Evolutionary conservation across 2,888 invertebrate genomes (phyloP), one percentile per base, ranked within the genome.

Genomic region (Noctuana brunneofusca): DNA sequence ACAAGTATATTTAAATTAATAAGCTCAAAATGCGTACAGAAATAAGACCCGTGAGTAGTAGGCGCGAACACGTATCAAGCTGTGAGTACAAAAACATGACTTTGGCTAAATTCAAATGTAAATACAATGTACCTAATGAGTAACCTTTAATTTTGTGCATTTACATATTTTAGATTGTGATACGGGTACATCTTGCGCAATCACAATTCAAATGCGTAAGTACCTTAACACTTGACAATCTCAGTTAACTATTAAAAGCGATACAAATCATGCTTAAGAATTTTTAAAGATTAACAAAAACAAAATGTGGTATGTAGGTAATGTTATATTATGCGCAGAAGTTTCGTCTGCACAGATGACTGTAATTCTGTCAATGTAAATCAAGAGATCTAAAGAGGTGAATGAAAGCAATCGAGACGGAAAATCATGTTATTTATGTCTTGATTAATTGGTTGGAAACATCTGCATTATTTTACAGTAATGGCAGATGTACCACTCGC

Each of bases 201-300:
- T 90, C 84, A 90, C 90, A 68, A 89, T 90, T 79, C 88, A 89
- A 79, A 89, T 91, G 89, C 81, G 91, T 91, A 88, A 91, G 90
- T 91, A 89, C 63, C 46, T 38, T 64, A 27, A 56, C 46, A 46
- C 53, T 75, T 66, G 62, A n/a, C 14, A n/a, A 22, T 32, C 9
- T 30, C 56, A 46, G 32, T 9, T 48, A 14, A 41, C 16, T 32
- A 18, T 11, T 1, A 41, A 41, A 14, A 41, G 24, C 32, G 24
- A 57, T 3, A 5, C 32, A 32, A 46, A 32, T 32, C 41, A 30
- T 56, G 46, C 30, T 46, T 46, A 46, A 30, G 30, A 46, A 27
- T 56, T 30, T 32, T 4, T 16, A n/a, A 30, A 20, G 6, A 46
- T 46, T 46, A 56, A 56, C 46, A 56, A 46, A 20, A 32, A 38